phyloP scores from a whole-genome alignment of 2,113 vertebrate genomes.

The Protobothrops flavoviridis region DNA sequence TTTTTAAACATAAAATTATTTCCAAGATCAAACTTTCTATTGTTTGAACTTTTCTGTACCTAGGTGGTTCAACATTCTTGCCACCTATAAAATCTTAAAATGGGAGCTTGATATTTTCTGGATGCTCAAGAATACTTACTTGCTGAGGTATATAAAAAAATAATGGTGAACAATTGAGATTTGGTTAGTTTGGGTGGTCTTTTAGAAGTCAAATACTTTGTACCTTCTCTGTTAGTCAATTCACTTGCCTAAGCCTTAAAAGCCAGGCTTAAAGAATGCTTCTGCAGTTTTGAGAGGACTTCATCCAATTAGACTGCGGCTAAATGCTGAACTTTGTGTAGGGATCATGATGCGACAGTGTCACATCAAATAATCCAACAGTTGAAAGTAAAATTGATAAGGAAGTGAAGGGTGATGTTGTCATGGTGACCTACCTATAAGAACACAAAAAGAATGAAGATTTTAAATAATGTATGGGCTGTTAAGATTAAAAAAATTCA shows the following conservation, averaged over 20 bases:
- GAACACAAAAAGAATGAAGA: conserved; percentile 43
- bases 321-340: neutral
- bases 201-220: neutral
- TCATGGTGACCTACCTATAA: conserved; percentile 61
- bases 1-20: neutral
- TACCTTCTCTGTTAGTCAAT: too few relatives aligned
- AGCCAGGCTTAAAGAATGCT: neutral
- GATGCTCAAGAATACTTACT: neutral
- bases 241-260: neutral
- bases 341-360: neutral
- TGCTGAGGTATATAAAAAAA: neutral
- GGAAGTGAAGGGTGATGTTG: conserved; percentile 52
- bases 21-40: neutral
- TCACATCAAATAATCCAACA: conserved; percentile 39
- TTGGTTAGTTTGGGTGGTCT: neutral
- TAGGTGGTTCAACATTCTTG: neutral
- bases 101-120: neutral
- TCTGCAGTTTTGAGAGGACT: neutral
- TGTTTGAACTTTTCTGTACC: neutral
- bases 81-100: neutral
- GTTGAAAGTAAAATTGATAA: conserved; percentile 42
- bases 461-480: conserved; percentile 66
- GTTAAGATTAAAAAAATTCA: conserved; percentile 55
- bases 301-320: neutral
- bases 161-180: neutral